Evolutionary conservation across 1,140 invertebrate species (phyloP).

Genomic region (Himalopsyche phryganea): DNA sequence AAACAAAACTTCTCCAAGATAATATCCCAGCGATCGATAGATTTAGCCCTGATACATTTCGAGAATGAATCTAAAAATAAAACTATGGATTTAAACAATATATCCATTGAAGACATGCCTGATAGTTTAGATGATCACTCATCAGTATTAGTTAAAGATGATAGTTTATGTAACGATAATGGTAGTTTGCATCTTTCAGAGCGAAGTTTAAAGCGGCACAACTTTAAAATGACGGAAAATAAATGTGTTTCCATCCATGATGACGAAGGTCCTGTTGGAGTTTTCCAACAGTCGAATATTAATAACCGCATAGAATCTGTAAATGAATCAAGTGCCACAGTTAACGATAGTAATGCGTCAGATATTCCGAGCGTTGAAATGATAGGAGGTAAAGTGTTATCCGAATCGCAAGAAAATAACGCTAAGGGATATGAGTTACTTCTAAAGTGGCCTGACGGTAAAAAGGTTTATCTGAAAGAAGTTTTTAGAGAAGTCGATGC

Average conservation of each 20-base stretch:
- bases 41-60: conserved; percentile 28
- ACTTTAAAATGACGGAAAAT: no score
- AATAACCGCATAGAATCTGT: no score
- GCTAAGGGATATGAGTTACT: conserved; percentile 26
- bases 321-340: no score
- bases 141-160: no score
- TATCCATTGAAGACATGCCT: conserved; percentile 31
- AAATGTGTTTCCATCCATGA: no score
- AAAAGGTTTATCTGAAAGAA: conserved; percentile 33
- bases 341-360: no score
- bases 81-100: conserved; percentile 28
- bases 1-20: conserved; percentile 22
- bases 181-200: no score
- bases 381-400: conserved; percentile 1
- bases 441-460: conserved; percentile 31
- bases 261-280: no score
- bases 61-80: conserved; percentile 22
- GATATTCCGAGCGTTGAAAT: conserved; percentile 5
- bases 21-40: conserved; percentile 29
- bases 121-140: not conserved
- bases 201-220: no score
- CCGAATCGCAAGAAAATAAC: not conserved
- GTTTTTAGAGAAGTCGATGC: conserved; percentile 19
- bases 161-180: no score
- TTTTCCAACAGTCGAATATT: no score